phyloP scores from a whole-genome alignment of 2,888 invertebrate genomes.

The Lathronympha strigana region DNA sequence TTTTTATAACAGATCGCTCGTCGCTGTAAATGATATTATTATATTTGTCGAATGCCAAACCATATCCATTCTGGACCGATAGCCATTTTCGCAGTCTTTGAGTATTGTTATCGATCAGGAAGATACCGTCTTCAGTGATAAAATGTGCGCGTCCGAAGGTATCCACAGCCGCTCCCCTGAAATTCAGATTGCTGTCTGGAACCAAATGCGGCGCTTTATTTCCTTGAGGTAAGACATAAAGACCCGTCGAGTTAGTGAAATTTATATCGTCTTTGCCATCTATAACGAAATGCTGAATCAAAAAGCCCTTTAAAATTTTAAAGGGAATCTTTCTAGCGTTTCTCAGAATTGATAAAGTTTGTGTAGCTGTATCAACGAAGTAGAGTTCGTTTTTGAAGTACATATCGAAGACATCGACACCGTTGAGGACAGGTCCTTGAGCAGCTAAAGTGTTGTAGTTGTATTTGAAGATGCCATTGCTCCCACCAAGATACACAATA shows the following conservation, averaged over 20 bases:
- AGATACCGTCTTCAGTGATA: conserved; percentile 63
- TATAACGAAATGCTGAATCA: conserved; percentile 62
- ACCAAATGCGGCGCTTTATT: conserved; percentile 50
- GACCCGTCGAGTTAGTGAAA: conserved; percentile 58
- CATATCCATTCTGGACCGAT: conserved; percentile 58
- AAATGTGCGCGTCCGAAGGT: conserved; percentile 56
- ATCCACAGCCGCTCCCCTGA: conserved; percentile 61
- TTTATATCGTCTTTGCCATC: conserved; percentile 56
- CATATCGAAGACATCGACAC: conserved; percentile 67
- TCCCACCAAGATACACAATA: conserved; percentile 64
- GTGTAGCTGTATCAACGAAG: conserved; percentile 62
- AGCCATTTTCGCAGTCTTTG: conserved; percentile 53
- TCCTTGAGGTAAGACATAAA: conserved; percentile 54
- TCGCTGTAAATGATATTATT: conserved; percentile 28
- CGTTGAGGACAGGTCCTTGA: conserved; percentile 53
- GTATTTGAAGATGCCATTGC: conserved; percentile 66
- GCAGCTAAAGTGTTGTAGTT: conserved; percentile 56
- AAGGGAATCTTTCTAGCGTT: conserved; percentile 49
- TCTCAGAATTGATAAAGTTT: conserved; percentile 55
- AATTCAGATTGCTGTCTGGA: conserved; percentile 52
- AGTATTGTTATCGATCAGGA: conserved; percentile 53
- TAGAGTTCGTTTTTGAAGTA: conserved; percentile 59
- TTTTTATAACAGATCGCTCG: conserved; percentile 16
- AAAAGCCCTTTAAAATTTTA: conserved; percentile 51
- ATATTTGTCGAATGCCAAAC: conserved; percentile 51